Conservation (phyloP, 2,797 vertebrate genomes). For the Apogon hyalosoma region DNA sequence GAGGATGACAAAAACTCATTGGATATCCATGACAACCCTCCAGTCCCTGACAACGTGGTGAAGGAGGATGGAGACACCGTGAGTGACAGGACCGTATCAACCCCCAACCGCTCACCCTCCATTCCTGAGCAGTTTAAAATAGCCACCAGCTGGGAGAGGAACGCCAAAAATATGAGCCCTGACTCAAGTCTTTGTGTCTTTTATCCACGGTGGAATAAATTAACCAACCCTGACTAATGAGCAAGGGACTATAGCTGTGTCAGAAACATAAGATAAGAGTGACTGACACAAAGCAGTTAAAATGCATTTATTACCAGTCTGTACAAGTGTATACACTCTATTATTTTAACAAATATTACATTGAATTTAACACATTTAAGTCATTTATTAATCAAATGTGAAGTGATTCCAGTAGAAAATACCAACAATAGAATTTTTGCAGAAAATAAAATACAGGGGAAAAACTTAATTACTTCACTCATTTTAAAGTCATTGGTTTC, state of each 20-base stretch:
- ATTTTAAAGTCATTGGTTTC: too few relatives aligned
- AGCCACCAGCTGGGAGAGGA: slow-evolving; percentile 65
- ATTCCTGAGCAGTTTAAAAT: slow-evolving; percentile 68
- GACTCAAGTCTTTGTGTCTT: slow-evolving; percentile 27
- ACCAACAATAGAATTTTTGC: too few relatives aligned
- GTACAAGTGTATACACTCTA: too few relatives aligned
- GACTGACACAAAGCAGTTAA: neutral
- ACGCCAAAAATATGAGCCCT: slow-evolving; percentile 39
- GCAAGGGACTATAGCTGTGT: neutral
- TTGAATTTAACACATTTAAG: too few relatives aligned
- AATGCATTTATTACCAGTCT: too few relatives aligned
- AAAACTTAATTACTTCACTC: too few relatives aligned
- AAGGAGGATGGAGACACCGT: slow-evolving; percentile 86
- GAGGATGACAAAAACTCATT: slow-evolving; percentile 94
- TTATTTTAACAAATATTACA: too few relatives aligned
- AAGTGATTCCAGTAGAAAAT: too few relatives aligned
- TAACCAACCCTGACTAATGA: slow-evolving; percentile 3
- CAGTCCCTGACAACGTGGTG: slow-evolving; percentile 87
- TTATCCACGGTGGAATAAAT: neutral
- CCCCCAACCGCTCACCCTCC: slow-evolving; percentile 36
- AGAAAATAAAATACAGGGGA: too few relatives aligned
- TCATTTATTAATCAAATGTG: too few relatives aligned
- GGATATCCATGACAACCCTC: slow-evolving; percentile 90
- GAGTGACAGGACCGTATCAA: slow-evolving; percentile 67
- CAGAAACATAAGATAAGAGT: neutral